phyloP scores from a whole-genome alignment of 2,888 invertebrate species.

The Pyrrhia umbra region DNA sequence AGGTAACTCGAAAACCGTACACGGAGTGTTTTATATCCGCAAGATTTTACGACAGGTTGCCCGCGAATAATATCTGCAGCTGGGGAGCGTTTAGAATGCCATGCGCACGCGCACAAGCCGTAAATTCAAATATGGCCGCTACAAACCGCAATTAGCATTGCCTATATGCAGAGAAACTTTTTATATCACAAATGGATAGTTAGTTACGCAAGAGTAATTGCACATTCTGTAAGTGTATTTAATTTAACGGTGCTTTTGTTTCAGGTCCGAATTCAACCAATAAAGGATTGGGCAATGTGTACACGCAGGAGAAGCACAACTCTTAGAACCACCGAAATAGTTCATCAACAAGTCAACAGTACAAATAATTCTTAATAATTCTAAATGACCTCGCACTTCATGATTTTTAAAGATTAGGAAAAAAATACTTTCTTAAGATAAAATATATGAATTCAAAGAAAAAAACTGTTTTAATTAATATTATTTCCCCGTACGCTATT shows the following conservation, averaged over 20 bases:
- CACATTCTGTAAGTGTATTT: slow-evolving; percentile 40
- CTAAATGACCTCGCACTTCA: slow-evolving; percentile 79
- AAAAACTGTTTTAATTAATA: slow-evolving; percentile 44
- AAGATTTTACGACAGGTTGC: slow-evolving; percentile 66
- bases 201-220: slow-evolving; percentile 67
- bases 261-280: slow-evolving; percentile 79
- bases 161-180: slow-evolving; percentile 70
- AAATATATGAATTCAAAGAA: slow-evolving; percentile 49
- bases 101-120: slow-evolving; percentile 75
- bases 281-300: slow-evolving; percentile 85
- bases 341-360: slow-evolving; percentile 67
- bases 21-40: slow-evolving; percentile 68
- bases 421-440: slow-evolving; percentile 57
- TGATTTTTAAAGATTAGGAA: slow-evolving; percentile 55
- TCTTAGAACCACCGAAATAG: slow-evolving; percentile 65
- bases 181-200: slow-evolving; percentile 67
- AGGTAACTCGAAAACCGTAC: slow-evolving; percentile 6
- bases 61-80: slow-evolving; percentile 75
- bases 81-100: slow-evolving; percentile 79
- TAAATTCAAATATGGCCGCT: slow-evolving; percentile 83
- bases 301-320: slow-evolving; percentile 86
- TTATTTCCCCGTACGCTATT: slow-evolving; percentile 35
- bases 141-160: slow-evolving; percentile 87
- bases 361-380: slow-evolving; percentile 74
- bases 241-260: slow-evolving; percentile 71